Evolutionary conservation across 2,797 vertebrate species (phyloP), one percentile per base, ranked within the genome.

Genomic region (Artibeus lituratus): DNA sequence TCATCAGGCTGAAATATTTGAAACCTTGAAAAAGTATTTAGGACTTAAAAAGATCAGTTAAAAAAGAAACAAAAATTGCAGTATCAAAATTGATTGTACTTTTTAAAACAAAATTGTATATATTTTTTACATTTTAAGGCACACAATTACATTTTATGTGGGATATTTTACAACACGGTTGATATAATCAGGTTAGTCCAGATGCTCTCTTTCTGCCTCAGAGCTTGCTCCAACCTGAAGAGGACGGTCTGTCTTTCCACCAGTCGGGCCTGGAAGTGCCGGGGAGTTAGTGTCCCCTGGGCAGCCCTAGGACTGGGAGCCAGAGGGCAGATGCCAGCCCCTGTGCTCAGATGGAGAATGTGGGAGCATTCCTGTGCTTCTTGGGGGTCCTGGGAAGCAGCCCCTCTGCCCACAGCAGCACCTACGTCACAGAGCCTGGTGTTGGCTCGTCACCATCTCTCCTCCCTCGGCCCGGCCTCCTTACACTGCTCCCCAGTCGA

Each of bases 11-110:
- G 77, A 91, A 77, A 42, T 72, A 44, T 9, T 88, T 90, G 16
- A 95, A 94, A 87, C 14, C 12, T 77, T 85, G 32, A 69, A 70
- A 62, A 95, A 91, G 39, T 47, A 83, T n/a, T 69, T 78, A 69
- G 55, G 39, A 32, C 9, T 89, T 59, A 73, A 42, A 59, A 39
- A 77, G 24, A 44, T 70, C n/a, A 77, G 7, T 90, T 90, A 69
- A 88, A 88, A 26, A 82, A 62, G 67, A 67, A 57, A 49, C 5
- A 44, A 87, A 85, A 87, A 32, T 59, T 57, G 0, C 21, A 82
- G 6, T 37, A 11, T 94, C 10, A 84, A 94, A 90, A 80, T 65
- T 51, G 76, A 55, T 22, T 74, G 22, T 42, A 44, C 72, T 65
- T 95, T 90, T 9, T 37, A 51, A 92, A 92, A 15, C 37, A 62